These are phyloP conservation scores for Hyla sarda DNA, from an alignment of 2,113 vertebrate genomes.

Conservation along the genomic window DNA sequence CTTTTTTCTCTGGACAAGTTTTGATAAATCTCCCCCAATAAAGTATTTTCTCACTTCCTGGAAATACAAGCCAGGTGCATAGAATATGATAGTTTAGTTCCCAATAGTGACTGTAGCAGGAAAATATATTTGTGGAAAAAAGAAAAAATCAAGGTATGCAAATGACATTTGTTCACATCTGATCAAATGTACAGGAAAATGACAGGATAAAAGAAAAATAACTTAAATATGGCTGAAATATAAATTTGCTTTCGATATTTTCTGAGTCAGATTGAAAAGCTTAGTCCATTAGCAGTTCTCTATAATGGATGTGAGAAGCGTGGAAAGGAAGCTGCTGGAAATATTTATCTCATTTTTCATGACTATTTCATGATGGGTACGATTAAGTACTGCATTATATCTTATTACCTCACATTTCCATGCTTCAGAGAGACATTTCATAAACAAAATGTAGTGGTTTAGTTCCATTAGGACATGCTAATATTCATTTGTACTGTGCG, in stretches of 20 bases:
- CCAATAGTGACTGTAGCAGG: neutral
- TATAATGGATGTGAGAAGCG: slow-evolving; percentile 47
- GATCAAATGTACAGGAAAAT: neutral
- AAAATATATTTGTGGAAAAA: neutral
- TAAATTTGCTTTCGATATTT: slow-evolving; percentile 26
- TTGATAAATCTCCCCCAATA: too few relatives aligned
- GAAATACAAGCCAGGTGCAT: neutral
- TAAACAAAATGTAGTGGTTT: slow-evolving; percentile 54
- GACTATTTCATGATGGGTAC: slow-evolving; percentile 55
- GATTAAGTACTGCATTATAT: slow-evolving; percentile 58
- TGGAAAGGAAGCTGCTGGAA: slow-evolving; percentile 46
- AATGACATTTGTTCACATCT: neutral
- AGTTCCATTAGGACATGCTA: slow-evolving; percentile 56
- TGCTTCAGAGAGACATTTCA: slow-evolving; percentile 47
- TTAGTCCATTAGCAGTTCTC: slow-evolving; percentile 45
- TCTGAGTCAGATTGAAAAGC: slow-evolving; percentile 20
- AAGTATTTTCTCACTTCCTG: neutral
- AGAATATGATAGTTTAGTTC: neutral
- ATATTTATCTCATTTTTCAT: slow-evolving; percentile 55
- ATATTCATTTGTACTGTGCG: slow-evolving; percentile 45
- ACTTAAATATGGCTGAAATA: neutral
- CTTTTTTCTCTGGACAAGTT: too few relatives aligned
- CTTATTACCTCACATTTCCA: slow-evolving; percentile 55
- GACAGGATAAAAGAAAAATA: neutral
- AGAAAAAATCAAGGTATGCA: neutral